Evolutionary conservation across 2,113 vertebrate genomes (phyloP).

Genomic region (Phalacrocorax pelagicus): DNA sequence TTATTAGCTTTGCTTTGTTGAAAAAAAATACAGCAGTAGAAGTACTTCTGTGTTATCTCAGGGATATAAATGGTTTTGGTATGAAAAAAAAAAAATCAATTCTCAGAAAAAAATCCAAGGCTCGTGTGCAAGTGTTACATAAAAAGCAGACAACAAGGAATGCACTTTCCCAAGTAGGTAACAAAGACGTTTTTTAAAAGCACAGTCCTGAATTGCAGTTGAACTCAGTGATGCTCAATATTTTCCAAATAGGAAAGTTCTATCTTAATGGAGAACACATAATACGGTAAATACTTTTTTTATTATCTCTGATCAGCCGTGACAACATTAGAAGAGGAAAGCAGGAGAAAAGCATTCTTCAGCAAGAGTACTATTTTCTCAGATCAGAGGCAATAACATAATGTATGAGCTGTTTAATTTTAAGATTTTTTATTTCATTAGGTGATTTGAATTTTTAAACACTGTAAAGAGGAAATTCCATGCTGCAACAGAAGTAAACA

Average conservation of each 20-base stretch:
- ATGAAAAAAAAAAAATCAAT: slow-evolving; percentile 64
- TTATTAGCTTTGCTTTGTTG: slow-evolving; percentile 70
- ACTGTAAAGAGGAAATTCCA: neutral
- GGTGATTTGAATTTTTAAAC: slow-evolving; percentile 20
- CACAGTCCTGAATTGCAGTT: slow-evolving; percentile 30
- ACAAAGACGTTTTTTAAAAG: slow-evolving; percentile 51
- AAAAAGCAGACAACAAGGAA: slow-evolving; percentile 55
- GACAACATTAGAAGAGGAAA: slow-evolving; percentile 36
- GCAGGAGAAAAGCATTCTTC: neutral
- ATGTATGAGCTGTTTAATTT: neutral
- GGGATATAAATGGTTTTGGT: slow-evolving; percentile 60
- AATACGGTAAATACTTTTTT: slow-evolving; percentile 58
- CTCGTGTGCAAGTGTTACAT: slow-evolving; percentile 52
- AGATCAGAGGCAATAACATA: neutral
- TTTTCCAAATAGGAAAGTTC: slow-evolving; percentile 56
- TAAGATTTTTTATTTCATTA: neutral
- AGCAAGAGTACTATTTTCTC: neutral
- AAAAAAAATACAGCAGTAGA: slow-evolving; percentile 22
- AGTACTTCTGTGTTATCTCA: slow-evolving; percentile 57
- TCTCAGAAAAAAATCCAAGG: slow-evolving; percentile 69
- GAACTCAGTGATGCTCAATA: slow-evolving; percentile 46
- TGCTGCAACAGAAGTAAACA: neutral
- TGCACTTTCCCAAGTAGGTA: slow-evolving; percentile 36
- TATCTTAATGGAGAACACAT: slow-evolving; percentile 56
- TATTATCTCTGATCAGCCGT: slow-evolving; percentile 62